phyloP scores from a whole-genome alignment of 2,888 invertebrate genomes.

The Sabatieria punctata region DNA sequence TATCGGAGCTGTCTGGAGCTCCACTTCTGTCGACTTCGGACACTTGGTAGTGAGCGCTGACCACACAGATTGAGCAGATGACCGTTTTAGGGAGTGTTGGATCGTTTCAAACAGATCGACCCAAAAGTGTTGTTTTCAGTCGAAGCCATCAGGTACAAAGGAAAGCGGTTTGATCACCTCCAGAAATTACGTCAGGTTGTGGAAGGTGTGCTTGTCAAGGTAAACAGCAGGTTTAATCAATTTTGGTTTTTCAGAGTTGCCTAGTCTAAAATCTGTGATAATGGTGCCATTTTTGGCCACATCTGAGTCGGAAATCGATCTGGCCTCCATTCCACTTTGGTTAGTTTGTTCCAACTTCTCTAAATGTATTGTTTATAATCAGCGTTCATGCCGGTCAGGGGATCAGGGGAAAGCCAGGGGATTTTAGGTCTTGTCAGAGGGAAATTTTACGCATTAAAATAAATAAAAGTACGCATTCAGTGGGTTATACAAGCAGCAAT shows the following conservation, averaged over 20 bases:
- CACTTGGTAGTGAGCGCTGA: conserved; percentile 30
- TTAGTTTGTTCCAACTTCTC: too few species aligned
- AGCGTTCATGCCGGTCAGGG: too few species aligned
- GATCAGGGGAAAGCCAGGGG: too few species aligned
- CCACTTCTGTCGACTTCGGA: conserved; percentile 42
- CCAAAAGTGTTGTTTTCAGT: conserved; percentile 42
- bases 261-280: conserved; percentile 19
- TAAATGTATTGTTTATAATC: too few species aligned
- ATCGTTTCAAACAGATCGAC: conserved; percentile 38
- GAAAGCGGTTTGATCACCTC: conserved; percentile 38
- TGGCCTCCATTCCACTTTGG: too few species aligned
- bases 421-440: too few species aligned
- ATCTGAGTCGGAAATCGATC: too few species aligned
- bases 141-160: conserved; percentile 41
- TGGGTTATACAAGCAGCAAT: too few species aligned
- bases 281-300: conserved; percentile 14
- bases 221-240: background rate
- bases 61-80: background rate
- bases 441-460: too few species aligned
- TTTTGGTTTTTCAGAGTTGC: conserved; percentile 10
- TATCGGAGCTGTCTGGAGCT: conserved; percentile 42
- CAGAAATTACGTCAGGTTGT: conserved; percentile 39
- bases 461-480: too few species aligned
- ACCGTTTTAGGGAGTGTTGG: conserved; percentile 35
- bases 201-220: conserved; percentile 15